Evolutionary conservation across 1,140 invertebrate species (phyloP).

Genomic region (Planococcus citri): DNA sequence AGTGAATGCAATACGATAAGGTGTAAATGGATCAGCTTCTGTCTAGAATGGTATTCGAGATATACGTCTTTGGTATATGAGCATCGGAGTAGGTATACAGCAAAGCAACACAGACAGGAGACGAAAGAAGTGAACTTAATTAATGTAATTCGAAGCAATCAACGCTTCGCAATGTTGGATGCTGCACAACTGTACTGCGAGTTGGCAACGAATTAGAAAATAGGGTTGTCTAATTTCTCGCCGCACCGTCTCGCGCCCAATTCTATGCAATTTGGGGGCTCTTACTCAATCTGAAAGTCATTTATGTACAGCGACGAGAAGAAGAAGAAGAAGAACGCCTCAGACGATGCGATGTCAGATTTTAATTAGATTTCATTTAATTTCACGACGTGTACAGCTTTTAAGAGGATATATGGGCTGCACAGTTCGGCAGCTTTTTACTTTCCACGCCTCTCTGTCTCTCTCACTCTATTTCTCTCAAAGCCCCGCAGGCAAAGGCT

Average conservation of each 20-base stretch:
- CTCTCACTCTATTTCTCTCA: too few species aligned
- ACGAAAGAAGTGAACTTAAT: not conserved
- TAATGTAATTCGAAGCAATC: constrained; percentile 20
- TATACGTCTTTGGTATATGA: too few species aligned
- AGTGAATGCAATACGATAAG: too few species aligned
- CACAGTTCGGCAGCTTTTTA: not conserved
- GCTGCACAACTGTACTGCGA: not conserved
- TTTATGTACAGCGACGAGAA: constrained; percentile 10
- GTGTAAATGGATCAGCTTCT: too few species aligned
- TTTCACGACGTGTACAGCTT: not conserved
- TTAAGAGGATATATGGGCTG: constrained; percentile 2
- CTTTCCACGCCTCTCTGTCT: too few species aligned
- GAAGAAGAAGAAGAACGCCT: constrained; percentile 9
- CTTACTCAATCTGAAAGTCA: constrained; percentile 10
- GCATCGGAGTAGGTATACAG: too few species aligned
- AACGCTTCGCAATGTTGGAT: constrained; percentile 9
- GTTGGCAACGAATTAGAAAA: constrained; percentile 19
- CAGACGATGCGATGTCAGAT: constrained; percentile 10
- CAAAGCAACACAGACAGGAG: too few species aligned
- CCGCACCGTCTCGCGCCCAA: not conserved
- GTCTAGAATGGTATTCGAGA: too few species aligned
- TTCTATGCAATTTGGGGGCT: not conserved
- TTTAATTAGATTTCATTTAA: constrained; percentile 21
- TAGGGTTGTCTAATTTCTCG: constrained; percentile 14
- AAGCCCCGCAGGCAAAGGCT: too few species aligned